Conservation (phyloP, 2,888 invertebrate species). For the Linhomoeus sp. region DNA sequence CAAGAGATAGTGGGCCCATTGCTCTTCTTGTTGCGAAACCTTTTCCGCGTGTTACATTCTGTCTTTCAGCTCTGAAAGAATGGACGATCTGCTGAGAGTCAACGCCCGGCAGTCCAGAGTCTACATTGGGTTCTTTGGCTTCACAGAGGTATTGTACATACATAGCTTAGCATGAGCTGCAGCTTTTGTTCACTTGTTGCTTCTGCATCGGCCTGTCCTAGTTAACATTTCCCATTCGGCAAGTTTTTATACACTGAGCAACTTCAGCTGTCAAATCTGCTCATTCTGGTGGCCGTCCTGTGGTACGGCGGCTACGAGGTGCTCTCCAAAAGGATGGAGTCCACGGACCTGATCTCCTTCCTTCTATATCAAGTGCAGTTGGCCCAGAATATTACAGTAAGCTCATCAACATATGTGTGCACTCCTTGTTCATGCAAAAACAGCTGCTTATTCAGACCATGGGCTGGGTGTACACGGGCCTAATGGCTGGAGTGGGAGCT, state of each 20-base stretch:
- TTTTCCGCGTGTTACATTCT: too few relatives aligned
- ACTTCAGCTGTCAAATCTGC: conserved; percentile 19
- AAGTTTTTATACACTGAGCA: not conserved
- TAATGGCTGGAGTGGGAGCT: conserved; percentile 33
- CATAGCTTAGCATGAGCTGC: not conserved
- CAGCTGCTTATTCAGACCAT: conserved; percentile 19
- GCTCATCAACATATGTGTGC: not conserved
- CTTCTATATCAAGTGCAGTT: conserved; percentile 33
- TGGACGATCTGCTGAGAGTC: conserved; percentile 13
- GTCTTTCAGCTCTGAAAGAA: too few relatives aligned
- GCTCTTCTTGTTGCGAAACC: too few relatives aligned
- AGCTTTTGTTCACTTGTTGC: too few relatives aligned
- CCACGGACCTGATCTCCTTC: conserved; percentile 27
- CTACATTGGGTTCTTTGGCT: conserved; percentile 22
- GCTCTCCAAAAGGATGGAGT: conserved; percentile 17
- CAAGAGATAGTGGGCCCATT: conserved; percentile 12
- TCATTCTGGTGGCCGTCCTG: conserved; percentile 26
- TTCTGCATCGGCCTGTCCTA: too few relatives aligned
- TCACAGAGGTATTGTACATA: conserved; percentile 12
- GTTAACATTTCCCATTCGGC: not conserved
- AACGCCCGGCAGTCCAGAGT: conserved; percentile 21
- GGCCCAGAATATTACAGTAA: conserved; percentile 28
- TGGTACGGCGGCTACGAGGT: conserved; percentile 34
- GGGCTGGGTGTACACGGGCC: conserved; percentile 29
- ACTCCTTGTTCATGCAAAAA: not conserved